Evolutionary conservation across 2,797 vertebrate genomes (phyloP).

Genomic region (Gouania willdenowi): DNA sequence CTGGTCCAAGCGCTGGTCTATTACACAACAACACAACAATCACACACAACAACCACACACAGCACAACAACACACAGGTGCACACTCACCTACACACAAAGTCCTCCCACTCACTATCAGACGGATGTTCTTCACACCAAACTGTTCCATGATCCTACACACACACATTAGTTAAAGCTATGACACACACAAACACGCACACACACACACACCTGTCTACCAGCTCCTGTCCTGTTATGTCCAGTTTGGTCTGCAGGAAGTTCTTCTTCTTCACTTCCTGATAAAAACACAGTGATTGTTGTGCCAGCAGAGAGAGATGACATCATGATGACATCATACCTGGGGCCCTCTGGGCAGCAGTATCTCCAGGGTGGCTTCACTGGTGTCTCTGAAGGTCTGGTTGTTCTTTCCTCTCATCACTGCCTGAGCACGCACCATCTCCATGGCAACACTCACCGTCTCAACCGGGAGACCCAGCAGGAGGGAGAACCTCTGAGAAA

Average conservation of each 20-base stretch:
- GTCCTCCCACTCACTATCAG: conserved; percentile 87
- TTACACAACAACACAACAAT: too few species aligned
- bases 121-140: conserved; percentile 81
- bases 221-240: conserved; percentile 81
- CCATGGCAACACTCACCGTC: conserved; percentile 78
- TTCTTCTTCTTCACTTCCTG: conserved; percentile 71
- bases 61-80: neutral
- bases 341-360: conserved; percentile 71
- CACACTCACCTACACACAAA: conserved; percentile 62
- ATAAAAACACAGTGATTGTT: too few species aligned
- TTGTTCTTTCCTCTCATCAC: conserved; percentile 83
- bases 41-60: neutral
- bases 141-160: conserved; percentile 82
- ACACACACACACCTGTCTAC: conserved; percentile 75
- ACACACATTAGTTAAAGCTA: too few species aligned
- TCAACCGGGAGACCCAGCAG: conserved; percentile 64
- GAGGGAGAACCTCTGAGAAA: conserved; percentile 78
- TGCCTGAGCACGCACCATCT: conserved; percentile 82
- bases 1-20: conserved; percentile 81
- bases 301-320: too few species aligned
- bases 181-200: conserved; percentile 6
- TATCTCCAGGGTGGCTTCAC: conserved; percentile 86
- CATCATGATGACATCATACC: conserved; percentile 26
- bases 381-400: conserved; percentile 80
- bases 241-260: conserved; percentile 80